Base-by-base conservation (phyloP, 2,888 invertebrate genomes). In the Xanthostigma xanthostigma region DNA sequence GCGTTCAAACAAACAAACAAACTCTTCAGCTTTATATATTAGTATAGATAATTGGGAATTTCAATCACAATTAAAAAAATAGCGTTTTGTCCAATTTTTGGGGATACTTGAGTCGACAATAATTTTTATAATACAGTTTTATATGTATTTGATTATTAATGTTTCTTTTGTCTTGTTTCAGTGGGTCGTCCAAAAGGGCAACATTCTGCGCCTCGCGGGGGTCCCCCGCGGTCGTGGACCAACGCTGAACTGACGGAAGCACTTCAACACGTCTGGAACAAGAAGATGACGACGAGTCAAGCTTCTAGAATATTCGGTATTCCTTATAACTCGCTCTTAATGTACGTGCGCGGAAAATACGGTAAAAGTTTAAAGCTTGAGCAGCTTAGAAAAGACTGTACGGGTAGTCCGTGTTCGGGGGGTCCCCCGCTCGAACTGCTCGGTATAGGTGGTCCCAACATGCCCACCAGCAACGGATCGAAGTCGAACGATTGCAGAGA, bases 221-320 rank as follows among this genome's bases (percentile, higher is more conserved):
- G 91, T 10, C 91, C 91, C 10, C 91, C 91, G 1, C 75, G 91
- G 48, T 91, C 91, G 2, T 91, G 91, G 91, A 91, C 90, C 53
- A 91, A 91, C 69, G 87, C 87, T 37, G 91, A 91, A 62, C 73
- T 91, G 46, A 91, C 91, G 46, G 87, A 90, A 68, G 91, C 91
- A 2, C 74, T 91, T 46, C 89, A 89, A 61, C 89, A 90, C 67
- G 91, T 91, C n/a, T 91, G 91, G 91, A 90, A 90, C 68, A 90
- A 91, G 63, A 90, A 89, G 65, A 91, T 91, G 89, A 91, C 91
- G 53, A 91, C 91, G 41, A 89, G 89, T 61, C 89, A 91, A 67
- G 91, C 91, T 9, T 90, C 89, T 27, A 71, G 91, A 53, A 85
- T 90, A 64, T 91, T 89, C 68, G 90, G 91, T 41, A 91, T 91